Conservation (phyloP, 37 sponge, comb jelly and placozoan species). For the Bolinopsis microptera region DNA sequence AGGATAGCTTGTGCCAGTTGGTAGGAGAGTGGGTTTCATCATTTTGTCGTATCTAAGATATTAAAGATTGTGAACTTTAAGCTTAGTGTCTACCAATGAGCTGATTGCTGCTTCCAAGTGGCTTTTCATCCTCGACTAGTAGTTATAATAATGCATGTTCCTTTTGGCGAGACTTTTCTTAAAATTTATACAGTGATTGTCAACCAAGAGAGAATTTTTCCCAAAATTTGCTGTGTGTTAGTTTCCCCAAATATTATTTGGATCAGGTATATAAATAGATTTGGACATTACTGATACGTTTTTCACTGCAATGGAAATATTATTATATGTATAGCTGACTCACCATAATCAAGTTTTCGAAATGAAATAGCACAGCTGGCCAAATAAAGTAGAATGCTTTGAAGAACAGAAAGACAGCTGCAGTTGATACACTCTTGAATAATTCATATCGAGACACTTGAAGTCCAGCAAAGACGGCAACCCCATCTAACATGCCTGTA, state of each 20-base stretch:
- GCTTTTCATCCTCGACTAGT: too few relatives aligned
- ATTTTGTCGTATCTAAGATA: neutral
- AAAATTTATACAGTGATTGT: too few relatives aligned
- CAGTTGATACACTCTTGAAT: slow-evolving; percentile 36
- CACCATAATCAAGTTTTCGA: slow-evolving; percentile 4
- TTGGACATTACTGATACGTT: too few relatives aligned
- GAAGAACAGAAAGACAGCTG: slow-evolving; percentile 2
- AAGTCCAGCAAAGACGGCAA: neutral
- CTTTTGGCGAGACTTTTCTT: too few relatives aligned
- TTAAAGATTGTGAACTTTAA: neutral
- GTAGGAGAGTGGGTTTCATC: neutral
- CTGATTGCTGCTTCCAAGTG: neutral
- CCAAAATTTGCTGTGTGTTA: too few relatives aligned
- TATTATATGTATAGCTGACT: too few relatives aligned
- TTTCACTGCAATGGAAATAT: too few relatives aligned
- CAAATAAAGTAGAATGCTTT: slow-evolving; percentile 37
- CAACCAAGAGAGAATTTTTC: too few relatives aligned
- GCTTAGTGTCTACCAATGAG: too few relatives aligned
- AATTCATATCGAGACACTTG: slow-evolving; percentile 30
- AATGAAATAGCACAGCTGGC: neutral
- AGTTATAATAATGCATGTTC: too few relatives aligned
- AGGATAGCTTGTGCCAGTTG: neutral
- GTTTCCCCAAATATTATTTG: too few relatives aligned
- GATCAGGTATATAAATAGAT: too few relatives aligned
- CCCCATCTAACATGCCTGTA: slow-evolving; percentile 3